Evolutionary conservation across 2,888 invertebrate genomes (phyloP), one percentile per base, ranked within the genome.

Genomic region (Philopedon plagiatum): DNA sequence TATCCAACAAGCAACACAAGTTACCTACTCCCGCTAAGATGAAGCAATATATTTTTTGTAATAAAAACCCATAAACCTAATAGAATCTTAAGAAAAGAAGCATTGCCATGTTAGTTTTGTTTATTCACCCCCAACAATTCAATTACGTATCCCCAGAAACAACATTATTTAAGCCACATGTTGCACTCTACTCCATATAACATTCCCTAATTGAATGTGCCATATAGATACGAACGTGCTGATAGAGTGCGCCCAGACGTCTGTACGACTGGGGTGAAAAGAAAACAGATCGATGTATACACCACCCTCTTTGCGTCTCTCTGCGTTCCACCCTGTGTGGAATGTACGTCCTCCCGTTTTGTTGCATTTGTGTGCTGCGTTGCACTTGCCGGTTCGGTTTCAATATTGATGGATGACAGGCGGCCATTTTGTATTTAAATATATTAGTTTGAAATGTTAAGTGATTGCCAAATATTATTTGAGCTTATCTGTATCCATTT

Each of bases 251-350:
- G 79, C 79, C 82, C 82, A 84, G 84, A 84, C 84, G 84, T 84
- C 84, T 84, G 83, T 83, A 83, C 80, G 83, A 80, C 83, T 80
- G 81, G 79, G 76, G 73, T 80, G 78, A 79, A 77, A 79, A 80
- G 79, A 79, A 79, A 75, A 78, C 78, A 82, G 82, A 84, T 84
- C 84, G 83, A 84, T 84, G 81, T 76, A 68, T 67, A 32, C n/a
- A 71, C 76, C 71, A 39, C 76, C 77, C 75, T 76, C 77, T 70
- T 73, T 74, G 73, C 65, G 63, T 61, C 73, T 49, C 51, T 65
- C 62, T 76, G 76, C 77, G 75, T 77, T 75, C 76, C 71, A 54
- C 69, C 49, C 69, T 19, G 71, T 64, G 72, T 63, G 56, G 37
- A 64, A 19, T 62, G 60, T 34, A 29, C 69, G 71, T 61, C 61